Evolutionary conservation across 2,797 vertebrate species (phyloP), one percentile per base, ranked within the genome.

Genomic region (Myoxocephalus aenaeus): DNA sequence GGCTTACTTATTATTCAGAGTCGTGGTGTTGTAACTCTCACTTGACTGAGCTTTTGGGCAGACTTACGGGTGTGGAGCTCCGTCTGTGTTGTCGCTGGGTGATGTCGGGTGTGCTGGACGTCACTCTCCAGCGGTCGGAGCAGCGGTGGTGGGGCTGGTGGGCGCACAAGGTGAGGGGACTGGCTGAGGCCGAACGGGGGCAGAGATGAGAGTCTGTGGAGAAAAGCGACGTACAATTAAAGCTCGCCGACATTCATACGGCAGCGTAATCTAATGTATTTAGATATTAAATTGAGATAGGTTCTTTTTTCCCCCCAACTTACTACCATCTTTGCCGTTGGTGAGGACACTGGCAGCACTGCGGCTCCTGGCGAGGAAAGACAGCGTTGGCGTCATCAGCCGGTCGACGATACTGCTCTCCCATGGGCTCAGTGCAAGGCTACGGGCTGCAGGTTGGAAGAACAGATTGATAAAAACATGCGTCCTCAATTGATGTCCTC

Each of bases 381-480:
- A 97, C 81, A 99, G 94, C 1, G 98, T 99, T 29, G 98, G 98
- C 0, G 98, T 99, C 97, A 98, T 99, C 88, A 99, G 94, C 32
- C 98, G 96, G 90, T 99, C 98, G 57, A 99, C 98, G 2, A 99
- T 97, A 86, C 97, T 99, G 94, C 97, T 99, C 93, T 99, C 98
- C 98, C 97, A 99, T 0, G 97, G 95, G 77, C 96, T 98, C 87
- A 99, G 92, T 77, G 97, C 97, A 36, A 96, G 83, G 85, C 92
- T 97, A 74, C 98, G 96, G 80, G 96, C 98, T 99, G 91, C 70
- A 62, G 61, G 66, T 25, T 62, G 29, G 56, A 73, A 3, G 70
- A 84, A 63, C 14, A 48, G 11, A 32, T 15, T 2, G 0, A 64
- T 56, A 1, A 29, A 63, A 25, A 58, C 11, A 68, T 15, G 0